Base-by-base conservation (phyloP, 2,888 invertebrate genomes). In the Cerastoderma edule region DNA sequence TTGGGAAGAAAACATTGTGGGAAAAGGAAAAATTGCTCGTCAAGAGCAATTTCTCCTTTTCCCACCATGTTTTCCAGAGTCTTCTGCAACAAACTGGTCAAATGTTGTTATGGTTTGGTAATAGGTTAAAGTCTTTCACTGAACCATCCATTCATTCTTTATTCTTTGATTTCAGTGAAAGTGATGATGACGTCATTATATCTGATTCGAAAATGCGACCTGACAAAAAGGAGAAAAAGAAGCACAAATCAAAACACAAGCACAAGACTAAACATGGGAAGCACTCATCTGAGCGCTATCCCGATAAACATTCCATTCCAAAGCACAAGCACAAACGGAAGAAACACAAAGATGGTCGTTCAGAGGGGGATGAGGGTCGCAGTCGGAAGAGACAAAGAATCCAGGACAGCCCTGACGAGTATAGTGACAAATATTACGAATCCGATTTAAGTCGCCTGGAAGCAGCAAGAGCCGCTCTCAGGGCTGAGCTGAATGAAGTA, bases 251-350 rank as follows among this genome's bases (percentile, higher is more conserved):
- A 68, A 90, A 90, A 83, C 95, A 95, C 90, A 96, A 96, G 92
- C 95, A 95, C 87, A 95, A 95, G 83, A 94, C 94, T 86, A 94
- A 94, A 89, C 94, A 94, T 86, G 78, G 68, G 35, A 78, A 77
- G 65, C 64, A 78, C 30, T 56, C 71, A 22, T 19, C 32, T 24
- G 71, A 64, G 19, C 60, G 78, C 27, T 63, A 82, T 50, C 67
- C 67, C 33, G 57, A 57, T 32, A 30, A n/a, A 32, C 76, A 78
- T 57, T 77, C 72, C 27, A 78, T 78, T 27, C 84, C 87, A 39
- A 88, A 87, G 57, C 85, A 85, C 65, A 89, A 88, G 75, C 87
- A 87, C 60, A 90, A 91, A 67, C 84, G 88, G 65, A 90, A 91
- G 75, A 89, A 89, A 67, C 88, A 87, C 57, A 86, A 85, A 79